phyloP scores from a whole-genome alignment of 2,113 vertebrate genomes.

The Cebidichthys violaceus region DNA sequence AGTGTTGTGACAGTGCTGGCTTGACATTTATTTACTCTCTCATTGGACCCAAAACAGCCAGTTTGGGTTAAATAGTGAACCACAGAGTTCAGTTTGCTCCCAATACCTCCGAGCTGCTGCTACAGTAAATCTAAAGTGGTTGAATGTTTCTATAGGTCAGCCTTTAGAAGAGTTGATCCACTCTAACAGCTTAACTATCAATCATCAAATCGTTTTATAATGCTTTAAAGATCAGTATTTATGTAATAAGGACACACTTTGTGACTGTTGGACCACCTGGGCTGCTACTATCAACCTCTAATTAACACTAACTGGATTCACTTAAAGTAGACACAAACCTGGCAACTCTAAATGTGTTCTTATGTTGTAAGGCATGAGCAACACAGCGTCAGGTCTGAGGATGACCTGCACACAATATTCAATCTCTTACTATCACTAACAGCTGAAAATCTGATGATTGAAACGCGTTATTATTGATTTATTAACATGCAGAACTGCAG shows the following conservation, averaged over 20 bases:
- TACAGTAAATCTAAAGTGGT: neutral
- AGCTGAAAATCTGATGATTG: neutral
- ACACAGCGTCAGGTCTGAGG: neutral
- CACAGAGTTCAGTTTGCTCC: neutral
- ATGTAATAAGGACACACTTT: neutral
- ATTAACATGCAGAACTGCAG: neutral
- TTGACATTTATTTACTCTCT: conserved; percentile 73
- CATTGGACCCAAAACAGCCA: conserved; percentile 18
- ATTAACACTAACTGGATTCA: neutral
- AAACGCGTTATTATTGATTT: neutral
- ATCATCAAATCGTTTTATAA: neutral
- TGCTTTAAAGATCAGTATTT: neutral
- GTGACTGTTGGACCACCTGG: neutral
- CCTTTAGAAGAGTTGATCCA: neutral
- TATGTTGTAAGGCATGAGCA: neutral
- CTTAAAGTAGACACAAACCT: neutral
- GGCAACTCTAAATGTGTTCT: neutral
- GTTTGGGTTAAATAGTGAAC: neutral
- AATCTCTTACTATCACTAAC: neutral
- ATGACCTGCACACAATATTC: neutral
- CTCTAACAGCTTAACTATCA: neutral
- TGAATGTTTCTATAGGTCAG: neutral
- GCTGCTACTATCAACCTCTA: neutral
- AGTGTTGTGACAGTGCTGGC: conserved; percentile 84
- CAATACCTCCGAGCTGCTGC: neutral